Evolutionary conservation across 1,140 invertebrate species (phyloP), one percentile per base, ranked within the genome.

Genomic region (Drosophila auraria): DNA sequence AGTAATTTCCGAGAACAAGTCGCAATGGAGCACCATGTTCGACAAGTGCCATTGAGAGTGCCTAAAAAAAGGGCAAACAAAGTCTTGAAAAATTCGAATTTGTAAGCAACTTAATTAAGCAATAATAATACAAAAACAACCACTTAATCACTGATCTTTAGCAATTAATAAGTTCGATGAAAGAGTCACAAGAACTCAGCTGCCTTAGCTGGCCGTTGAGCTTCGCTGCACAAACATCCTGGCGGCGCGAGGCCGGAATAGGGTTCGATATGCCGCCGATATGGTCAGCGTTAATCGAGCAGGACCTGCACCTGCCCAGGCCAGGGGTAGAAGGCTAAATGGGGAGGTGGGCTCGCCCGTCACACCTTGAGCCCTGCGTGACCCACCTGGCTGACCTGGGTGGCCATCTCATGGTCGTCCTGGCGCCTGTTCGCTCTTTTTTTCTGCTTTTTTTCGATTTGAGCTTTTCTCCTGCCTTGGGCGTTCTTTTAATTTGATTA

Each of bases 401-500:
- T 63, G 73, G 70, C 60, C 73, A 77, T 77, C 74, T 77, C 73
- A 73, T 42, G 70, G 70, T 77, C 47, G 62, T 54, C 50, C 53
- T 66, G 74, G 51, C 78, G 65, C 72, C 78, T 73, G 51, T 38
- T 40, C 49, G 47, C 54, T 61, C 40, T 45, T 68, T 38, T 25
- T 23, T 60, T 49, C 51, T 51, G 7, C 2, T 33, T 15, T 68
- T 61, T 45, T 25, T 33, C 20, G 44, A 23, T 65, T 33, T 2
- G 23, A 56, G 62, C 49, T 38, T 49, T 51, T 30, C 30, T 23
- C 12, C 64, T 69, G 49, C 51, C 69, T 61, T 72, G 54, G 45
- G 60, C 33, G 25, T 62, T 75, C 73, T 78, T 75, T 91, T 89
- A 92, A 92, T 92, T 92, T 92, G 91, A 92, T 92, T 92, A 92